A percentile compares a stretch with the other conserved stretches of the same genome.
phyloP scores from a whole-genome alignment of 1,140 invertebrate species.

The Heliconius himera region DNA sequence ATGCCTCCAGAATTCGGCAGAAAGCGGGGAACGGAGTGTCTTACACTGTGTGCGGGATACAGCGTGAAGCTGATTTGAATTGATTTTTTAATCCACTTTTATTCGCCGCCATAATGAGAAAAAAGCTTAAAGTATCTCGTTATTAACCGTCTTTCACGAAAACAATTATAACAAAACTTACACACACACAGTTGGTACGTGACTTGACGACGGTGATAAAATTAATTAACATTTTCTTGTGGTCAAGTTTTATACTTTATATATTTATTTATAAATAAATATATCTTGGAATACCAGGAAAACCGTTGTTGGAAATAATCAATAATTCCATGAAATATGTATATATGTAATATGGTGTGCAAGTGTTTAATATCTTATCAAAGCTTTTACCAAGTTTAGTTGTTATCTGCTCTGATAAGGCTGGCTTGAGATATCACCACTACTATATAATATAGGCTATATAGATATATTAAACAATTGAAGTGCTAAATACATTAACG shows the following conservation, averaged over 20 bases:
- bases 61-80: too few species aligned
- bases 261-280: background rate
- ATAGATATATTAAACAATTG: constrained; percentile 29
- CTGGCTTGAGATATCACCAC: constrained; percentile 67
- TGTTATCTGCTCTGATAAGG: constrained; percentile 70
- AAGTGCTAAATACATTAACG: constrained; percentile 31
- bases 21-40: too few species aligned
- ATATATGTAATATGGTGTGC: background rate
- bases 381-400: constrained; percentile 65
- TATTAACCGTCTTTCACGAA: background rate
- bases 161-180: background rate
- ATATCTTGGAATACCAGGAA: constrained; percentile 33
- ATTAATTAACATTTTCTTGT: constrained; percentile 33
- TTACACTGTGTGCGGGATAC: too few species aligned
- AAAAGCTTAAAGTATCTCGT: background rate
- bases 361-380: constrained; percentile 51
- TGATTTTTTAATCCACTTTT: constrained; percentile 17
- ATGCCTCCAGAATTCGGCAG: too few species aligned
- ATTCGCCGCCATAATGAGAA: constrained; percentile 7
- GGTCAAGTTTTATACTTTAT: constrained; percentile 4
- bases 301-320: constrained; percentile 28
- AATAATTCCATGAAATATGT: constrained; percentile 28
- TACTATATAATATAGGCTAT: constrained; percentile 56
- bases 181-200: background rate
- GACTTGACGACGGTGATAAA: constrained; percentile 20